Evolutionary conservation across 2,888 invertebrate species (phyloP), one percentile per base, ranked within the genome.

Genomic region (Drosophila fulvimacula): DNA sequence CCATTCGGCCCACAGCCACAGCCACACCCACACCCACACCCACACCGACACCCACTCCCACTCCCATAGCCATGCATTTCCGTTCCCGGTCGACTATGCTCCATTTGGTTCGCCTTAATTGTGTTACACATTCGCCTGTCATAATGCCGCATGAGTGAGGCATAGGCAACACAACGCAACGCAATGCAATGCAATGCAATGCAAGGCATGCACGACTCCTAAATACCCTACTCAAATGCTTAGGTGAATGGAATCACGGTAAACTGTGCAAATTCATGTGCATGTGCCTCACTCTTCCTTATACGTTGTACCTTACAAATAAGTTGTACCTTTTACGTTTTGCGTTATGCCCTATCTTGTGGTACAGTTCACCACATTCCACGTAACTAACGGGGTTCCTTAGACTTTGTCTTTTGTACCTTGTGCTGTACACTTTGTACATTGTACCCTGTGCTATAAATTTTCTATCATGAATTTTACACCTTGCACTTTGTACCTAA

Each of bases 101-200:
- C 36, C 53, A 9, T 51, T 60, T 52, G 69, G 52, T 60, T 51
- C 65, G 80, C 65, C 80, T 61, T 76, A 69, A 78, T 78, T 78
- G 69, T 79, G 80, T 76, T 78, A 72, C 58, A 79, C 77, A 78
- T 59, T 52, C 46, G 65, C 69, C 65, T 58, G 53, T 76, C 77
- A 73, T 69, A 79, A 69, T 79, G 79, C 58, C 44, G 59, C 44
- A 46, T 42, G n/a, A 32, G 60, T 42, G 27, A 24, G 42, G 24
- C 34, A 51, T 10, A 9, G 56, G 24, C 48, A 34, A 19, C 10
- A 21, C 6, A 10, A 55, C 42, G n/a, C 52, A 39, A n/a, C 7
- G 30, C 6, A 9, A 53, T 55, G 24, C 6, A 10, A 56, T 42
- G n/a, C 52, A 41, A n/a, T 10, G 30, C 6, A 9, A 53, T 46